A percentile compares a stretch with the other conserved stretches of the same genome.
Evolutionary conservation across 2,113 vertebrate genomes (phyloP).

Genomic region (Clarias gariepinus): DNA sequence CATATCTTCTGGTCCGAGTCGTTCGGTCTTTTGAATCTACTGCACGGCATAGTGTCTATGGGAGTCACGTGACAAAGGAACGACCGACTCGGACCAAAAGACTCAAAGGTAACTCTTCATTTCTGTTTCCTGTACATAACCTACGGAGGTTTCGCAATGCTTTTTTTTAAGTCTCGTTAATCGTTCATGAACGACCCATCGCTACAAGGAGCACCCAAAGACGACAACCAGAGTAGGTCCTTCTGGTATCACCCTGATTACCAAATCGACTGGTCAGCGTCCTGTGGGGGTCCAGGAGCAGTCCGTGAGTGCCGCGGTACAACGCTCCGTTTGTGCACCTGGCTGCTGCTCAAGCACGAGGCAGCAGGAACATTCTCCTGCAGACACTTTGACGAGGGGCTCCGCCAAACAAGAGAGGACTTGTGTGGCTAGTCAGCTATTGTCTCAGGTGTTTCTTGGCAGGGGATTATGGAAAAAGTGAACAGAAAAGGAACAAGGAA

Average conservation of each 20-base stretch:
- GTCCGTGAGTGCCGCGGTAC: background rate
- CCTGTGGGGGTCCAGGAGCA: background rate
- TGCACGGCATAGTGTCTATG: too few relatives aligned
- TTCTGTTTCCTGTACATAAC: too few relatives aligned
- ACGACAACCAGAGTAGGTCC: background rate
- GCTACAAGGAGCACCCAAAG: too few relatives aligned
- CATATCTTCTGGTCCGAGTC: too few relatives aligned
- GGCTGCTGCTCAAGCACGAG: background rate
- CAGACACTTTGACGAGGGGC: conserved; percentile 33
- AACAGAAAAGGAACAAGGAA: conserved; percentile 17
- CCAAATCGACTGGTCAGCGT: conserved; percentile 4
- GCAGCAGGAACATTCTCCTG: conserved; percentile 28
- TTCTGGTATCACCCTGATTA: background rate
- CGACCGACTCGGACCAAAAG: too few relatives aligned
- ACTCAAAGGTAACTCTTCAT: too few relatives aligned
- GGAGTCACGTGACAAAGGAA: too few relatives aligned
- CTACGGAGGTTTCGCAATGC: too few relatives aligned
- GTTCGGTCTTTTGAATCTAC: too few relatives aligned
- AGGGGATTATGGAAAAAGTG: conserved; percentile 61
- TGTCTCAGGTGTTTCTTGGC: conserved; percentile 66
- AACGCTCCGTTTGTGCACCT: conserved; percentile 25
- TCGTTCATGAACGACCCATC: too few relatives aligned
- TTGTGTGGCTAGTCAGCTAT: conserved; percentile 55
- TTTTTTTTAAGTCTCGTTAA: too few relatives aligned
- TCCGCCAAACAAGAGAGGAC: conserved; percentile 60